Percentiles rank a stretch among this genome's conserved stretches.
phyloP scores from a whole-genome alignment of 2,113 vertebrate species.

The Cyanoramphus novaezelandiae region DNA sequence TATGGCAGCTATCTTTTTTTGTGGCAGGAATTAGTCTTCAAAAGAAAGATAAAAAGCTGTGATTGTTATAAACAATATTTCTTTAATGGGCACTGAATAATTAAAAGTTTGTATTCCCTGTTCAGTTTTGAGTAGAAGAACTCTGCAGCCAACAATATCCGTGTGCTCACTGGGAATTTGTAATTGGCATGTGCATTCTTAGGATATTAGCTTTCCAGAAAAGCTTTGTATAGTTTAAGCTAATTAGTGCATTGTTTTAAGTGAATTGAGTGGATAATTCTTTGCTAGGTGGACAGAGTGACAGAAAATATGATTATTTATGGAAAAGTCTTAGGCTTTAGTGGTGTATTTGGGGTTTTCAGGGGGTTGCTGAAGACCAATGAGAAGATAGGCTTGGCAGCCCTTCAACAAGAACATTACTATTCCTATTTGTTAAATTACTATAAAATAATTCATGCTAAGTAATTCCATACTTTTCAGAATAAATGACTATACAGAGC shows the following conservation, averaged over 20 bases:
- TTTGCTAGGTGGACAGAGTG: neutral
- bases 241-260: neutral
- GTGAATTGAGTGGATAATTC: neutral
- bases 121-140: neutral
- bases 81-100: neutral
- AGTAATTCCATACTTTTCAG: neutral
- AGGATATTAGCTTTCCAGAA: neutral
- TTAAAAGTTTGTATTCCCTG: neutral
- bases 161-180: neutral
- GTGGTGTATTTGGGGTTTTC: neutral
- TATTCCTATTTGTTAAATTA: neutral
- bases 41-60: neutral
- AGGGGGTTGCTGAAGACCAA: neutral
- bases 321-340: neutral
- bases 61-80: neutral
- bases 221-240: neutral
- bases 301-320: neutral
- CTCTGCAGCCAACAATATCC: neutral
- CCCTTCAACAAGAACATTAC: neutral
- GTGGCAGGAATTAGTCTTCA: neutral
- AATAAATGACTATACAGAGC: neutral
- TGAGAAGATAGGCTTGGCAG: neutral
- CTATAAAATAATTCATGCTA: neutral
- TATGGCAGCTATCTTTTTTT: neutral
- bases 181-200: neutral